These are phyloP conservation scores for Heliconius hewitsoni DNA, from an alignment of 1,140 invertebrate genomes.

Conservation along the genomic window DNA sequence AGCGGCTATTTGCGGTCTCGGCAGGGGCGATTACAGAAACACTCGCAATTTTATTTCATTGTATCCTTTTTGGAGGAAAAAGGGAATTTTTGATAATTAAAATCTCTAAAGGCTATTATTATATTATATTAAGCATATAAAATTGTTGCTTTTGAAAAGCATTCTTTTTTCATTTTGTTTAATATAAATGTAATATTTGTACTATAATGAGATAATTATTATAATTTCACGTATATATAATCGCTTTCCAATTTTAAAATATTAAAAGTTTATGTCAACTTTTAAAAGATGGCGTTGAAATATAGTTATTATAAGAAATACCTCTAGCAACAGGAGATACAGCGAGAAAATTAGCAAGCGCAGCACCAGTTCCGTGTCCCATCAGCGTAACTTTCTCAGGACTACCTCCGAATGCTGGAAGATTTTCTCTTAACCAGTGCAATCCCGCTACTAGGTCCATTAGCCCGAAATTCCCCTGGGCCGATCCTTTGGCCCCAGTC, in stretches of 20 bases:
- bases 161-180: not conserved
- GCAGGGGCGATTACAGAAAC: slow-evolving; percentile 40
- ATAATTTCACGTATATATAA: not conserved
- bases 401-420: slow-evolving; percentile 94
- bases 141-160: not conserved
- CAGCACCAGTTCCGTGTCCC: slow-evolving; percentile 96
- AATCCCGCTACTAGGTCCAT: slow-evolving; percentile 97
- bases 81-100: slow-evolving; percentile 36
- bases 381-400: slow-evolving; percentile 93
- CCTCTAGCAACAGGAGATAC: slow-evolving; percentile 96
- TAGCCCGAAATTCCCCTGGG: slow-evolving; percentile 96
- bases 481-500: slow-evolving; percentile 90
- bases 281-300: no score
- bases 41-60: slow-evolving; percentile 37
- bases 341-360: slow-evolving; percentile 95
- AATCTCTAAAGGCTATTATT: slow-evolving; percentile 17
- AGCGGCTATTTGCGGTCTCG: slow-evolving; percentile 45
- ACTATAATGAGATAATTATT: not conserved
- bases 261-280: no score
- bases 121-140: slow-evolving; percentile 12
- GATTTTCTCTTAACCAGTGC: slow-evolving; percentile 95
- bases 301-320: not conserved
- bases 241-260: no score
- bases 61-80: slow-evolving; percentile 33
- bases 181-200: not conserved